Percentiles rank a stretch among this genome's conserved stretches.
Conservation (phyloP, 2,113 vertebrate species). For the Thalassarche chlororhynchos region DNA sequence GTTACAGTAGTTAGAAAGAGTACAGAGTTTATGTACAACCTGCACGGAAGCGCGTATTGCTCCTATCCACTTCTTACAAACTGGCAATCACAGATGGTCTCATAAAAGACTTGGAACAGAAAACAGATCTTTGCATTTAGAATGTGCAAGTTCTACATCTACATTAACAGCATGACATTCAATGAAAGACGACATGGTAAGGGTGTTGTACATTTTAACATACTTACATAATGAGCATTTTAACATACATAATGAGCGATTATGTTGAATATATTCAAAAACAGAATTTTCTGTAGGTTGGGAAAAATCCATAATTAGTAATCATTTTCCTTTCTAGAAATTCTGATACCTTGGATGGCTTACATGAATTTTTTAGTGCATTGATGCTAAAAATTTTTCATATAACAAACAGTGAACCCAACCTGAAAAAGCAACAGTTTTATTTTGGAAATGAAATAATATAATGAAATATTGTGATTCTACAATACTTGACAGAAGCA, state of each 20-base stretch:
- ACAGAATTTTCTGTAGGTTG: not conserved
- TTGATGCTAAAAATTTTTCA: not conserved
- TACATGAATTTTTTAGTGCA: not conserved
- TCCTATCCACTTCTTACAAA: conserved; percentile 29
- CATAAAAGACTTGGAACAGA: conserved; percentile 51
- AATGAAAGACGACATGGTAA: conserved; percentile 13
- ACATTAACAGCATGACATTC: conserved; percentile 42
- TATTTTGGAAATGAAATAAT: not conserved
- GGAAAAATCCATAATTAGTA: not conserved
- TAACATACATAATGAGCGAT: conserved; percentile 47
- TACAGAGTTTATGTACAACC: conserved; percentile 4
- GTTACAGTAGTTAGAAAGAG: not conserved
- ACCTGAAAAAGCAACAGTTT: not conserved
- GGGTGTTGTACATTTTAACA: conserved; percentile 59
- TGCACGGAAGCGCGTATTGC: not conserved
- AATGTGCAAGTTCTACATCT: conserved; percentile 43
- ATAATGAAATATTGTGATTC: not conserved
- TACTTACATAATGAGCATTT: conserved; percentile 53
- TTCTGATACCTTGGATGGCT: not conserved
- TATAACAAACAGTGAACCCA: not conserved
- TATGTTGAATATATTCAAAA: conserved; percentile 7
- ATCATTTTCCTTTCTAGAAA: not conserved
- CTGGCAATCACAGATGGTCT: conserved; percentile 45
- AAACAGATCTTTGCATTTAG: conserved; percentile 50
- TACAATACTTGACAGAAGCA: not conserved